phyloP scores from a whole-genome alignment of 1,140 invertebrate species.

The Lepidurus couesii region DNA sequence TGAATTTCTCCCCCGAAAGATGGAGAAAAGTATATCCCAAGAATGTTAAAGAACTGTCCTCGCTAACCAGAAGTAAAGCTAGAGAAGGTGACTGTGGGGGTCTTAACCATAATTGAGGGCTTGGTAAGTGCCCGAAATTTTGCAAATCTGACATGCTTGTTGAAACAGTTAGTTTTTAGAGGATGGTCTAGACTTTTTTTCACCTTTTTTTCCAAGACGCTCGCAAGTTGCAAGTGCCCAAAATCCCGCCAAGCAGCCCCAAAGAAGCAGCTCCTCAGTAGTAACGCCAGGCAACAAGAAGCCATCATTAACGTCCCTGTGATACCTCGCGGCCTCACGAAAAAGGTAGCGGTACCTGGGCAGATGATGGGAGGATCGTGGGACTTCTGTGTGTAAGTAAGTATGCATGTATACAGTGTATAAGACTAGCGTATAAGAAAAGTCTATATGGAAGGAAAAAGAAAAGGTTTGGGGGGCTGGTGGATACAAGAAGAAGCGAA shows the following conservation, averaged over 20 bases:
- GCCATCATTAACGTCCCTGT: constrained; percentile 21
- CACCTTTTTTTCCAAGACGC: background rate
- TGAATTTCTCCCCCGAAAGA: background rate
- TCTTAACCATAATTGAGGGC: background rate
- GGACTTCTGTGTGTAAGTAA: constrained; percentile 19
- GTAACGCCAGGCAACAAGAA: constrained; percentile 21
- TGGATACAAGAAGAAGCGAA: background rate
- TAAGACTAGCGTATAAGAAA: background rate
- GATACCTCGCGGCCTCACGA: constrained; percentile 17
- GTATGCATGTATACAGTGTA: constrained; percentile 12
- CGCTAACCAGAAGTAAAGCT: background rate
- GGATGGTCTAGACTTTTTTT: background rate
- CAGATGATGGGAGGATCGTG: constrained; percentile 20
- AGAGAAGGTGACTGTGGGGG: background rate
- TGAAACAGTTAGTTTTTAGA: background rate
- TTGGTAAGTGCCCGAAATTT: background rate
- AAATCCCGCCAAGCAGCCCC: background rate
- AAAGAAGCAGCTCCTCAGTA: constrained; percentile 6
- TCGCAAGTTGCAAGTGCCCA: background rate
- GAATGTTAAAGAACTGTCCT: background rate
- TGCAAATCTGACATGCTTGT: constrained; percentile 1
- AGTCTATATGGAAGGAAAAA: background rate
- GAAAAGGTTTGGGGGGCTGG: background rate
- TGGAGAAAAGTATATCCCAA: background rate
- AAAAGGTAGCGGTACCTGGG: constrained; percentile 20